Evolutionary conservation across 2,797 vertebrate species (phyloP).

Genomic region (Petrocephalus sullivani): DNA sequence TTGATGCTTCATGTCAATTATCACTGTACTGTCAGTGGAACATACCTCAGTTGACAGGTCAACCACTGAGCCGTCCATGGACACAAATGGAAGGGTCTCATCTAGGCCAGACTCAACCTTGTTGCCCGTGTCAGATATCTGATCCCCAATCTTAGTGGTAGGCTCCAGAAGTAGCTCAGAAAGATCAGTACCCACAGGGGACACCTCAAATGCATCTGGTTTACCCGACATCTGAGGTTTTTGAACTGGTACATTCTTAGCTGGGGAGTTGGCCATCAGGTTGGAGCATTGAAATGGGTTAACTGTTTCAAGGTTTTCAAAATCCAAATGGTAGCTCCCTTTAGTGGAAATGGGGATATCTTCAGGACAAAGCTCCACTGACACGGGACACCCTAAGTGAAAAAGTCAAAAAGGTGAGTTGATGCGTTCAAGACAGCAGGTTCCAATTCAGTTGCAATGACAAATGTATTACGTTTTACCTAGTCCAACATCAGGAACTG

Average conservation of each 20-base stretch:
- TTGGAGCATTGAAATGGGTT: conserved; percentile 53
- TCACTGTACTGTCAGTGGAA: conserved; percentile 60
- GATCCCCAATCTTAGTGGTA: background rate
- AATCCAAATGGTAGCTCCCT: conserved; percentile 67
- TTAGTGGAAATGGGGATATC: conserved; percentile 65
- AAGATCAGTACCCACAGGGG: background rate
- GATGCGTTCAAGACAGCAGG: background rate
- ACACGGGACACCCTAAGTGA: background rate
- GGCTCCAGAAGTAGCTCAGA: background rate
- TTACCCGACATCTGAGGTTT: conserved; percentile 25
- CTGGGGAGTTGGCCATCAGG: conserved; percentile 47
- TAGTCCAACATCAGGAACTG: conserved; percentile 19
- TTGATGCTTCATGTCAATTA: conserved; percentile 43
- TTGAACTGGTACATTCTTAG: background rate
- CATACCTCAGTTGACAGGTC: conserved; percentile 45
- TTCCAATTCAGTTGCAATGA: background rate
- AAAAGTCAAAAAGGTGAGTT: background rate
- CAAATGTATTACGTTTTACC: conserved; percentile 39
- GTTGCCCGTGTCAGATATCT: background rate
- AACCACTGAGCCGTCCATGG: conserved; percentile 55
- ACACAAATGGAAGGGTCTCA: conserved; percentile 59
- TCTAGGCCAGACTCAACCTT: conserved; percentile 41
- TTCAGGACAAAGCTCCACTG: conserved; percentile 46
- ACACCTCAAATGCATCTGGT: background rate
- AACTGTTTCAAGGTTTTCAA: conserved; percentile 50